Percentiles rank a stretch among this genome's conserved stretches.
Evolutionary conservation across 1,140 invertebrate genomes (phyloP).

Genomic region (Caenorhabditis brenneri): DNA sequence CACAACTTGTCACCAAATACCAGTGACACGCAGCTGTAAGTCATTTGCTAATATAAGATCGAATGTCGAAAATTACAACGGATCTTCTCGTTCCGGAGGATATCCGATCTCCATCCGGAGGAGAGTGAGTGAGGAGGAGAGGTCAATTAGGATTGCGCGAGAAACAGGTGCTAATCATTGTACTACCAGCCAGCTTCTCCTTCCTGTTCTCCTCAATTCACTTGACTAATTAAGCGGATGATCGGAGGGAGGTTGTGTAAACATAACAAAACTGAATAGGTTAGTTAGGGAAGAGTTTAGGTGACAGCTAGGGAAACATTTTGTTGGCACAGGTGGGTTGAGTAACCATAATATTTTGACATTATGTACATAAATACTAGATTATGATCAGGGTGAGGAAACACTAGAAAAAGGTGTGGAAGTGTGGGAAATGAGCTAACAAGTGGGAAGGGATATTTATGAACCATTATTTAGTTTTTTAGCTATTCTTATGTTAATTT

Average conservation of each 20-base stretch:
- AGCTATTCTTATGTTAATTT: too few species aligned
- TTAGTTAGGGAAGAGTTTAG: neutral
- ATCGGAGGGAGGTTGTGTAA: neutral
- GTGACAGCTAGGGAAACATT: slow-evolving; percentile 36
- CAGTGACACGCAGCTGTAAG: slow-evolving; percentile 15
- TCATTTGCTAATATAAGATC: neutral
- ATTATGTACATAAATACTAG: slow-evolving; percentile 27
- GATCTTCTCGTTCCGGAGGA: neutral
- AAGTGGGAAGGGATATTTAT: too few species aligned
- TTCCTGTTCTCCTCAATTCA: neutral
- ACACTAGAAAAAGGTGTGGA: neutral
- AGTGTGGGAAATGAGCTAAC: too few species aligned
- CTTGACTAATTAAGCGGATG: slow-evolving; percentile 30
- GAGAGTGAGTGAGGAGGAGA: too few species aligned
- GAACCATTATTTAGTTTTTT: too few species aligned
- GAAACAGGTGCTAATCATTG: slow-evolving; percentile 36
- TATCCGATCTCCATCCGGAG: slow-evolving; percentile 12
- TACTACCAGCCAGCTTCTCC: neutral
- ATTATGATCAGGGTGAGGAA: neutral
- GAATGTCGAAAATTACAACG: slow-evolving; percentile 16
- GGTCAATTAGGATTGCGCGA: slow-evolving; percentile 30
- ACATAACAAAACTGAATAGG: neutral
- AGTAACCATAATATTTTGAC: slow-evolving; percentile 36
- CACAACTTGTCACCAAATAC: neutral
- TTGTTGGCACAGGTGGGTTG: slow-evolving; percentile 32